Evolutionary conservation across 2,113 vertebrate genomes (phyloP).

Genomic region (Xiphophorus maculatus): DNA sequence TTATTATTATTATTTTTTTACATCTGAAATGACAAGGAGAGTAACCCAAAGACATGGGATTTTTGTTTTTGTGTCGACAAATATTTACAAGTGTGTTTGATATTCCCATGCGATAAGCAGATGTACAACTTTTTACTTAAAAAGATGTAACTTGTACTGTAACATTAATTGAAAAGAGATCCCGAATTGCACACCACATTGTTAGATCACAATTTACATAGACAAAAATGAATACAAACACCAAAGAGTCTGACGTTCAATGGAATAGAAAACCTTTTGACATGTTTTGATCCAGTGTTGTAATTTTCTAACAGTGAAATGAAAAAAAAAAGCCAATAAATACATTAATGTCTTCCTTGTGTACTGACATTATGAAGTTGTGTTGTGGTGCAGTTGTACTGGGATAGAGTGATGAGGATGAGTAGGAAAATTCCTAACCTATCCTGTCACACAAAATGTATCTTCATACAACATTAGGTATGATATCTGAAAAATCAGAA

Average conservation of each 20-base stretch:
- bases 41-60: no score
- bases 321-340: background rate
- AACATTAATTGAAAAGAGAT: background rate
- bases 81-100: background rate
- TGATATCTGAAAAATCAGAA: background rate
- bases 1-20: background rate
- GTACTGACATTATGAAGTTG: background rate
- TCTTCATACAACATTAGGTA: background rate
- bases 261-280: background rate
- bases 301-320: background rate
- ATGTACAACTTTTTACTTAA: no score
- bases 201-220: background rate
- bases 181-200: background rate
- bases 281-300: background rate
- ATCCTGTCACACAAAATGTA: background rate
- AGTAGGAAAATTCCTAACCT: background rate
- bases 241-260: background rate
- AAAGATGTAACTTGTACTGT: no score
- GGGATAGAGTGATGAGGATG: background rate
- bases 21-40: background rate
- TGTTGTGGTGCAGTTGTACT: background rate
- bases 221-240: background rate
- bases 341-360: background rate
- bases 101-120: background rate
- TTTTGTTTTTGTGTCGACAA: background rate